Percentiles rank a stretch among this genome's conserved stretches.
Conservation (phyloP, 2,113 vertebrate species). For the Passer montanus region DNA sequence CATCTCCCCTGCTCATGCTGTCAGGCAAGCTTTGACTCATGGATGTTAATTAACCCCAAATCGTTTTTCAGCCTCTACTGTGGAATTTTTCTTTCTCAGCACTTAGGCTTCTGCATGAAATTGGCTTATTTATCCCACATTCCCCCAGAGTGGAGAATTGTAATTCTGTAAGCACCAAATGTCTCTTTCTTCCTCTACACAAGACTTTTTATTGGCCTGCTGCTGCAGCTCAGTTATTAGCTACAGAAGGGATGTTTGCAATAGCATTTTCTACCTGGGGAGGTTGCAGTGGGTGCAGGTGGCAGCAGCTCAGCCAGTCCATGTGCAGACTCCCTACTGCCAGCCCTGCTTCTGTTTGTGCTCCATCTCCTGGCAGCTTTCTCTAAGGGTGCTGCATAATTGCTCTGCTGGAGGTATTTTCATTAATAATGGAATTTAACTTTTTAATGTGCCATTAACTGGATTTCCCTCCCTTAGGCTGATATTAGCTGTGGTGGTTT, state of each 20-base stretch:
- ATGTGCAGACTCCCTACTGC: rapidly evolving
- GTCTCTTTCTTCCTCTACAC: not conserved
- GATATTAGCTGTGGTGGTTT: not conserved
- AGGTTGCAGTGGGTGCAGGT: not conserved
- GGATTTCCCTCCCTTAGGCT: not conserved
- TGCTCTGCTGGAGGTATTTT: not conserved
- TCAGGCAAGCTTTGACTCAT: not conserved
- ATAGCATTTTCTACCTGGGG: not conserved
- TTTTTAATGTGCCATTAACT: not conserved
- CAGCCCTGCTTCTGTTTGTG: not conserved
- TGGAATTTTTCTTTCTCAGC: constrained; percentile 1
- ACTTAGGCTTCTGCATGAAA: not conserved
- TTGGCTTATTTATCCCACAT: not conserved
- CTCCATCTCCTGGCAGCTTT: not conserved
- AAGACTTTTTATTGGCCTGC: not conserved
- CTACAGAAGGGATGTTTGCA: not conserved
- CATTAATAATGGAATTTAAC: constrained; percentile 1
- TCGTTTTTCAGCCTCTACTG: not conserved
- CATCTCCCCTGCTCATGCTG: not conserved
- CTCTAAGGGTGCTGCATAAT: not conserved
- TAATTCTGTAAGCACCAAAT: not conserved
- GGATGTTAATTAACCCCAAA: constrained; percentile 22
- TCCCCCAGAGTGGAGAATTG: not conserved
- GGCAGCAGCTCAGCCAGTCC: not conserved
- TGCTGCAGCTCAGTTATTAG: not conserved